Evolutionary conservation across 2,797 vertebrate species (phyloP), one percentile per base, ranked within the genome.

Genomic region (Bryconaethiops microstoma): DNA sequence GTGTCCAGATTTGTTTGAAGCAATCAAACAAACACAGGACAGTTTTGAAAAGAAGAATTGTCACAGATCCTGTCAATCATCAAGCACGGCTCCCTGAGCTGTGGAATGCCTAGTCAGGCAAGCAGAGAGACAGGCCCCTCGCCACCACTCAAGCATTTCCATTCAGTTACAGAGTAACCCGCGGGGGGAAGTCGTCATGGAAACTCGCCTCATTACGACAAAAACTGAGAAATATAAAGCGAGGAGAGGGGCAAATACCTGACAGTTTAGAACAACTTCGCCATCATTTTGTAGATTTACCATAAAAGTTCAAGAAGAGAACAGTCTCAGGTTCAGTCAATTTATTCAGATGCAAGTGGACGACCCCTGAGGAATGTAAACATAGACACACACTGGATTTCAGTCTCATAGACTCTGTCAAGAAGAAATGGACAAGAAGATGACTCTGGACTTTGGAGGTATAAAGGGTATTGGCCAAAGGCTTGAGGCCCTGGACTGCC

Each of bases 131-230:
- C 40, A 29, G 62, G 64, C 77, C 81, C 60, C 74, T 69, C 62
- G 64, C 71, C 35, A 42, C 62, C 79, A 77, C 85, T 91, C 90
- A 92, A 93, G 91, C 94, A 92, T 94, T 91, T 91, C 92, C 86
- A 91, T 88, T 71, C 78, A 91, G 92, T 93, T 91, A 92, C 83
- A 92, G 81, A 89, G 84, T 91, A 92, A 94, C 90, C 92, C 91
- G 86, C 84, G 77, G 92, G 35, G 91, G 91, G 91, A 81, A 72
- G 93, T 94, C 93, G 73, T 90, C 89, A 94, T 92, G 88, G 94
- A 91, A 94, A 95, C 93, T 54, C 12, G 77, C 85, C 89, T 93
- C 88, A 89, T 92, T 92, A 85, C 80, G 85, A 88, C 86, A 87
- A 90, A 80, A 87, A 19, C 84, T 79, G 60, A 85, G 86, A 91